These are phyloP conservation scores for Stegostoma tigrinum DNA, from an alignment of 2,113 vertebrate species.

Conservation along the genomic window DNA sequence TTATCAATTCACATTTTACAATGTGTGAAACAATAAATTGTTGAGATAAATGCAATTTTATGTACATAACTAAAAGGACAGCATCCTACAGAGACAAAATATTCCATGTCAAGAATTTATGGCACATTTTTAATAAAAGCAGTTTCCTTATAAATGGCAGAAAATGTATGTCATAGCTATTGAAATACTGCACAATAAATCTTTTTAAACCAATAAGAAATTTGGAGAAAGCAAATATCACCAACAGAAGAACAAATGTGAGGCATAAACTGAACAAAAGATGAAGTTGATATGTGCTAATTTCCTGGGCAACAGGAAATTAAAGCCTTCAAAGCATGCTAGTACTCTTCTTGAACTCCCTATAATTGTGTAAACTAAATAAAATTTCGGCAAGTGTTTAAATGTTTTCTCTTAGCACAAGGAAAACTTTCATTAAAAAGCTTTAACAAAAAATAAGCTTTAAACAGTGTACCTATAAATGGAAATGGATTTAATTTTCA, in stretches of 20 bases:
- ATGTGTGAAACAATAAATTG: not conserved
- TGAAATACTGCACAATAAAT: slow-evolving; percentile 2
- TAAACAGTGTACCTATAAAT: not conserved
- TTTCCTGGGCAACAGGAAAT: slow-evolving; percentile 93
- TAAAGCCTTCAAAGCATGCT: slow-evolving; percentile 58
- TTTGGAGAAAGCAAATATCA: slow-evolving; percentile 16
- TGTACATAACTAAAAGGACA: not conserved
- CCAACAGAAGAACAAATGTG: slow-evolving; percentile 11
- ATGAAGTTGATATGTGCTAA: slow-evolving; percentile 61
- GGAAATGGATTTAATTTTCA: not conserved
- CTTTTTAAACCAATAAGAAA: slow-evolving; percentile 20
- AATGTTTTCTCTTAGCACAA: not conserved
- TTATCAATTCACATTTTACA: not conserved
- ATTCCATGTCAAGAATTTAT: no score
- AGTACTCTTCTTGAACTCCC: not conserved
- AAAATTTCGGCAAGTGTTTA: not conserved
- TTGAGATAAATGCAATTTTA: not conserved
- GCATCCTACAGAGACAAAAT: not conserved
- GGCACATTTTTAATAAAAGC: slow-evolving; percentile 11
- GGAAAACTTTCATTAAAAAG: not conserved
- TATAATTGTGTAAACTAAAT: not conserved
- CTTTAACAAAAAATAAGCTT: no score
- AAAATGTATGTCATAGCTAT: not conserved
- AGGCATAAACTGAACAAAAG: slow-evolving; percentile 46
- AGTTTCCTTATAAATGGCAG: not conserved